phyloP scores from a whole-genome alignment of 2,113 vertebrate species.

The Anguilla rostrata region DNA sequence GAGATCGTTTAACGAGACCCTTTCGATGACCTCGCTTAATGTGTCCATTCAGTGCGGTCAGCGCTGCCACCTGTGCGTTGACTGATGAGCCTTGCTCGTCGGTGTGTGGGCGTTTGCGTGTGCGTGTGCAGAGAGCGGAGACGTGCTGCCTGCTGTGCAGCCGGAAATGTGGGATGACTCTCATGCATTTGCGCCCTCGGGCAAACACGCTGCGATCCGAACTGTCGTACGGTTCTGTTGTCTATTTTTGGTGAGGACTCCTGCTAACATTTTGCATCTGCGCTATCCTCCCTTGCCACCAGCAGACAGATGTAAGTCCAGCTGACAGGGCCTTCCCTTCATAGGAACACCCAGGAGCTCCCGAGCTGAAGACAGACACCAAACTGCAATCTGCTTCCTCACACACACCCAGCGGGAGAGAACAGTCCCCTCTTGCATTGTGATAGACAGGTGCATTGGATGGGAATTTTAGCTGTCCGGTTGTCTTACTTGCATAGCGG shows the following conservation, averaged over 20 bases:
- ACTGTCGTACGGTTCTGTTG: neutral
- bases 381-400: no score
- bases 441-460: neutral
- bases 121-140: no score
- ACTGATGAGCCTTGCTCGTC: neutral
- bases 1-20: neutral
- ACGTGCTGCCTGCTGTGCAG: neutral
- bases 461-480: neutral
- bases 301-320: neutral
- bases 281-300: neutral
- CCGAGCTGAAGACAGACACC: no score
- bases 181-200: no score
- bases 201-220: neutral
- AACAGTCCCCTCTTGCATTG: neutral
- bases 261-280: neutral
- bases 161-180: neutral
- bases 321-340: neutral
- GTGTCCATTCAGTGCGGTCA: neutral
- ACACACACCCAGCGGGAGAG: neutral
- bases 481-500: neutral
- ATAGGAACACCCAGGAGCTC: no score
- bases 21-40: neutral
- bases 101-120: neutral
- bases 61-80: neutral
- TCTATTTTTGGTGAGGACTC: neutral